Conservation (phyloP, 1,140 invertebrate genomes). For the Leptinotarsa texana region DNA sequence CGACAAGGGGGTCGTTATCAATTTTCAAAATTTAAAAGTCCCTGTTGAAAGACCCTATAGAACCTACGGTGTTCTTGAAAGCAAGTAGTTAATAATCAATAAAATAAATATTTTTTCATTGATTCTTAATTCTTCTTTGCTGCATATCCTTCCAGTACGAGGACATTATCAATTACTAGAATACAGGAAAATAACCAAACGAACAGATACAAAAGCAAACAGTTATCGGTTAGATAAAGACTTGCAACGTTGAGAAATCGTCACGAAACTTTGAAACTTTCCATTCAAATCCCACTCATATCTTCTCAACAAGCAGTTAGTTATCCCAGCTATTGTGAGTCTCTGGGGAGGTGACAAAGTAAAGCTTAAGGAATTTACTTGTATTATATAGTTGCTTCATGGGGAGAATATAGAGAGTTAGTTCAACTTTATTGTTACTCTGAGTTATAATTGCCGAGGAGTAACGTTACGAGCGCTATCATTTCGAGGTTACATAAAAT, state of each 20-base stretch:
- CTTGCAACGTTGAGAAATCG: not conserved
- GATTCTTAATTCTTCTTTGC: too few species aligned
- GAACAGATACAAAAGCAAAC: not conserved
- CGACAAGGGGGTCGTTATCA: too few species aligned
- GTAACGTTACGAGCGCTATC: not conserved
- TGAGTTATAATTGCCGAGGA: conserved; percentile 18
- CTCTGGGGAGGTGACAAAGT: conserved; percentile 22
- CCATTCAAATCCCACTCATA: conserved; percentile 19
- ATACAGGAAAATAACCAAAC: not conserved
- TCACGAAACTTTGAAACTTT: conserved; percentile 14
- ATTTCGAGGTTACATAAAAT: conserved; percentile 18
- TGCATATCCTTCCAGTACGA: too few species aligned
- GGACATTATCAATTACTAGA: too few species aligned
- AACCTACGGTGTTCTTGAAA: too few species aligned
- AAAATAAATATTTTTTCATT: too few species aligned
- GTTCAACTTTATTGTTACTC: conserved; percentile 23
- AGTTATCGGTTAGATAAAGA: not conserved
- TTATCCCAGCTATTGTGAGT: conserved; percentile 1
- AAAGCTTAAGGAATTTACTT: conserved; percentile 24
- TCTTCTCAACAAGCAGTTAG: conserved; percentile 18
- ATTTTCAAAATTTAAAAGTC: too few species aligned
- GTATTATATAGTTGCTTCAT: conserved; percentile 23
- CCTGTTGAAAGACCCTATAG: too few species aligned
- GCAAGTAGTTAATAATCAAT: too few species aligned
- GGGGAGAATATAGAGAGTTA: conserved; percentile 19